phyloP scores from a whole-genome alignment of 2,888 invertebrate genomes.

The Eupithecia tripunctaria region DNA sequence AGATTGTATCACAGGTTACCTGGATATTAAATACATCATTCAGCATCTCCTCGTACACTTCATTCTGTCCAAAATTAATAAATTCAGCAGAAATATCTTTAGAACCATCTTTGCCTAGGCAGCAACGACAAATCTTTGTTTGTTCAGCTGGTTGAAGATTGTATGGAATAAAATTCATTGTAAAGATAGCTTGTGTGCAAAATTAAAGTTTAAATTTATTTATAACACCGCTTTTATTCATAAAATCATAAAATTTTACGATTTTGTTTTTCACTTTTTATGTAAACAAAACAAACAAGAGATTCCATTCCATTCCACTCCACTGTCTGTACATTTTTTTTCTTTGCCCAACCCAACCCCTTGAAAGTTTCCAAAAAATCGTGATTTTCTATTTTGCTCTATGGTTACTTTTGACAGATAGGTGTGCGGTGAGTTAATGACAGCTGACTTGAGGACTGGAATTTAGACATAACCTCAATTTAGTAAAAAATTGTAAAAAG shows the following conservation, averaged over 20 bases:
- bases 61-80: conserved; percentile 48
- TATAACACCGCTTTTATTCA: neutral
- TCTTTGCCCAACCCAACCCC: too few species aligned
- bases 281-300: neutral
- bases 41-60: conserved; percentile 57
- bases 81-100: conserved; percentile 53
- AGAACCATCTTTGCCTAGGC: conserved; percentile 50
- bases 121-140: conserved; percentile 58
- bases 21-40: conserved; percentile 59
- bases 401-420: conserved; percentile 10
- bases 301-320: neutral
- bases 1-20: conserved; percentile 47
- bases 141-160: conserved; percentile 26
- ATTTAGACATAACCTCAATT: conserved; percentile 64
- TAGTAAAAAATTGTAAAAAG: conserved; percentile 33
- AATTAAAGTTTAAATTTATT: neutral
- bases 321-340: too few species aligned
- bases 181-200: neutral
- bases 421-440: neutral
- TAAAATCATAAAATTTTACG: neutral
- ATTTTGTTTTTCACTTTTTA: neutral
- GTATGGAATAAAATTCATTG: conserved; percentile 42
- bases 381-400: neutral
- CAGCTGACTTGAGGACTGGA: conserved; percentile 28
- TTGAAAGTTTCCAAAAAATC: neutral